Conservation (phyloP, 2,888 invertebrate genomes). For the Ormyrus thymus region DNA sequence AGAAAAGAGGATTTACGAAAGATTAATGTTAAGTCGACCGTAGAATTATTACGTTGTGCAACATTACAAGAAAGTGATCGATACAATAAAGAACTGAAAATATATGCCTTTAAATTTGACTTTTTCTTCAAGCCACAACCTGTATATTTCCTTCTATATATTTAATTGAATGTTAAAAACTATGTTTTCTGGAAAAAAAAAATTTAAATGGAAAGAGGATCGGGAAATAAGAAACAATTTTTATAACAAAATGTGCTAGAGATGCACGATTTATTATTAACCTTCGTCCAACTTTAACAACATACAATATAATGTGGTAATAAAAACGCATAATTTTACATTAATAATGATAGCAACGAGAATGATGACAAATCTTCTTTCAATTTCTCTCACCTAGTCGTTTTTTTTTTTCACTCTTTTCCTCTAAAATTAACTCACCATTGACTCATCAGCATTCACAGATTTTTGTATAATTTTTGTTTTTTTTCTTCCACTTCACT, state of each 20-base stretch:
- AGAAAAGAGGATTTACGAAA: conserved; percentile 29
- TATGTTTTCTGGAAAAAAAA: neutral
- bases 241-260: conserved; percentile 69
- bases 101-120: conserved; percentile 43
- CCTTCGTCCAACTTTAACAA: conserved; percentile 75
- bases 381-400: conserved; percentile 18
- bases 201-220: neutral
- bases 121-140: neutral
- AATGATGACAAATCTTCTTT: conserved; percentile 56
- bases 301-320: conserved; percentile 74
- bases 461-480: conserved; percentile 29
- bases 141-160: neutral
- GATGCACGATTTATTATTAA: conserved; percentile 70
- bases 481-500: conserved; percentile 10
- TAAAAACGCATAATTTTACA: conserved; percentile 68
- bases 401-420: conserved; percentile 31
- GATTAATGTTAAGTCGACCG: conserved; percentile 45
- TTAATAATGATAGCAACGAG: conserved; percentile 70
- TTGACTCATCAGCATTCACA: conserved; percentile 42
- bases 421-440: conserved; percentile 33
- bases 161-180: neutral
- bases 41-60: conserved; percentile 47
- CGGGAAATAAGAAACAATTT: conserved; percentile 57
- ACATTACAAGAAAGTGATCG: conserved; percentile 54
- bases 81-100: conserved; percentile 56